Base-by-base conservation (phyloP, 1,140 invertebrate species). In the Teleogryllus occipitalis region DNA sequence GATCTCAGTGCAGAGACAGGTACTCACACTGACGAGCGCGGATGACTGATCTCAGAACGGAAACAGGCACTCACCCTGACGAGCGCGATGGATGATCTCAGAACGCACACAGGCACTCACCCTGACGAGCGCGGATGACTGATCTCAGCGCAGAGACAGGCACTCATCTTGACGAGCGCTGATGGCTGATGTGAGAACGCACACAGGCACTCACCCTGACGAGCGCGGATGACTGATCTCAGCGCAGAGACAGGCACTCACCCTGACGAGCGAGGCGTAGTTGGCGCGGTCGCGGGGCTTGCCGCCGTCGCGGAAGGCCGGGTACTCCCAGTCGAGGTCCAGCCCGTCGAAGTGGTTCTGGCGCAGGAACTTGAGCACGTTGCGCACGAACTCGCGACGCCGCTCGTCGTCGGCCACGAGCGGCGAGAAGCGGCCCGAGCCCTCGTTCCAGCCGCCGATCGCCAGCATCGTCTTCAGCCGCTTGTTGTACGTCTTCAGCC, bases 251-350 rank as follows among this genome's bases (percentile, higher is more conserved):
- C 1, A 39, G 27, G 27, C 46, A 74, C 83, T 85, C 87, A 94
- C 94, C 89, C 93, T 89, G 48, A 98, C 94, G 22, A 99, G 90
- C 82, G 91, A 90, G 8, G 96, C 94, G 85, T 98, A 99, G 86
- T 97, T 96, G 82, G 95, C 91, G 80, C 91, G 92, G 85, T 99
- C 97, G 75, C 94, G 92, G 0, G 95, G 91, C 83, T 97, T 96
- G 80, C 95, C 94, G 14, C 97, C 97, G 84, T 98, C 97, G 73
- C 97, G 88, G 85, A 93, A 92, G 0, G 94, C 93, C 0, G 97
- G 97, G 88, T 98, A 98, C 85, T 98, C 97, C 96, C 97, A 99
- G 85, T 98, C 97, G 82, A 99, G 88, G 87, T 99, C 97, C 27
- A 99, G 89, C 10, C 97, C 97, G 87, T 99, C 97, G 85, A 99